Base-by-base conservation (phyloP, 1,140 invertebrate genomes). In the Thaumetopoea pityocampa region DNA sequence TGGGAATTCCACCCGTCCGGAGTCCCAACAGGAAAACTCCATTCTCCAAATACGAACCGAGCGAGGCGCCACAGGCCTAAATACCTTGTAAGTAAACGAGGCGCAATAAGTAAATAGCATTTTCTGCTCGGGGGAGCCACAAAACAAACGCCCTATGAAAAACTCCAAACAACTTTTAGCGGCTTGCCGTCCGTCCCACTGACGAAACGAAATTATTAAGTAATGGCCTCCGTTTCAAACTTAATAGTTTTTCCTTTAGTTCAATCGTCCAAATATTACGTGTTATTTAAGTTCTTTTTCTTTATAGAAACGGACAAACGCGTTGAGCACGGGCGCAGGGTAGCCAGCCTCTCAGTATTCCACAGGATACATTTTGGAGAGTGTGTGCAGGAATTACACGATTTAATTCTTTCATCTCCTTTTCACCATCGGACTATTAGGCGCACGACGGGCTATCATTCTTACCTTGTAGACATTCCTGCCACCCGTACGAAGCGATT, bases 61-160 rank as follows among this genome's bases (percentile, higher is more conserved):
- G 61, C 74, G 72, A 71, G 70, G 66, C 73, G 69, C 71, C 66
- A 63, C 63, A 64, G 46, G 68, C 71, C 67, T 77, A 81, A 81
- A 78, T 78, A 77, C 73, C 71, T 74, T 77, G 73, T 81, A 77
- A 81, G 77, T 71, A 81, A 78, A 81, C 73, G 76, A 73, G 65
- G 73, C 71, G 66, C 69, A 73, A 81, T 81, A 74, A 78, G 73
- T 76, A 78, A 80, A 81, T 81, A 78, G 64, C 63, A 57, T 65
- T 77, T 62, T 52, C 62, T 62, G 55, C 58, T 77, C 81, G 82
- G 65, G 65, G 46, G 41, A 69, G 66, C 67, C 71, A 67, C 51
- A 68, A 72, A 72, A 78, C 65, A 77, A 72, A 73, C 60, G 56
- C 44, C 9, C 60, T 67, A 64, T 73, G 64, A 71, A 76, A 66